phyloP scores from a whole-genome alignment of 2,797 vertebrate species.

The Leptodactylus fallax region DNA sequence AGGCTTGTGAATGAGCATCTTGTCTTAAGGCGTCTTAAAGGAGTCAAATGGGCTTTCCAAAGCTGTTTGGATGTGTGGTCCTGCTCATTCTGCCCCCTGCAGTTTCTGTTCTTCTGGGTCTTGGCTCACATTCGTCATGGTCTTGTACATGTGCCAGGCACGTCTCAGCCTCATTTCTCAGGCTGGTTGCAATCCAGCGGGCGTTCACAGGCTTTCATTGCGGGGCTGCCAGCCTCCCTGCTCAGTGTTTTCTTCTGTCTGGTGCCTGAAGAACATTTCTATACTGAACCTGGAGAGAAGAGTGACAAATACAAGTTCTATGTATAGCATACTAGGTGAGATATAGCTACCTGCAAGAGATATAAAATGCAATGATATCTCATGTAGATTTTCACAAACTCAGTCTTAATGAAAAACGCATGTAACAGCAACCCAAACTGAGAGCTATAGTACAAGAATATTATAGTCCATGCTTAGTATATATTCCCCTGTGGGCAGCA shows the following conservation, averaged over 20 bases:
- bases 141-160: conserved; percentile 15
- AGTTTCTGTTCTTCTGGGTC: too few species aligned
- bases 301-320: neutral
- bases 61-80: neutral
- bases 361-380: too few species aligned
- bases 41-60: neutral
- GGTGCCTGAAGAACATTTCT: conserved; percentile 11
- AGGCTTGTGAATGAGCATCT: neutral
- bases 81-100: neutral
- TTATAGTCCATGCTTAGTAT: too few species aligned
- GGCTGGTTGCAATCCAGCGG: conserved; percentile 13
- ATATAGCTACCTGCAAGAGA: too few species aligned
- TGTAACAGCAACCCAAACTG: neutral
- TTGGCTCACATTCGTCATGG: neutral
- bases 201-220: neutral
- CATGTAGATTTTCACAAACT: too few species aligned
- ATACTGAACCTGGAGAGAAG: neutral
- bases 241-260: conserved; percentile 17
- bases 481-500: too few species aligned
- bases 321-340: too few species aligned
- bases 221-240: neutral
- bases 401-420: neutral
- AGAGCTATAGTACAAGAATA: too few species aligned
- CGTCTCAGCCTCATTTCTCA: conserved; percentile 18
- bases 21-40: neutral